Evolutionary conservation across 2,797 vertebrate genomes (phyloP).

Genomic region (Rhynchotus rufescens): DNA sequence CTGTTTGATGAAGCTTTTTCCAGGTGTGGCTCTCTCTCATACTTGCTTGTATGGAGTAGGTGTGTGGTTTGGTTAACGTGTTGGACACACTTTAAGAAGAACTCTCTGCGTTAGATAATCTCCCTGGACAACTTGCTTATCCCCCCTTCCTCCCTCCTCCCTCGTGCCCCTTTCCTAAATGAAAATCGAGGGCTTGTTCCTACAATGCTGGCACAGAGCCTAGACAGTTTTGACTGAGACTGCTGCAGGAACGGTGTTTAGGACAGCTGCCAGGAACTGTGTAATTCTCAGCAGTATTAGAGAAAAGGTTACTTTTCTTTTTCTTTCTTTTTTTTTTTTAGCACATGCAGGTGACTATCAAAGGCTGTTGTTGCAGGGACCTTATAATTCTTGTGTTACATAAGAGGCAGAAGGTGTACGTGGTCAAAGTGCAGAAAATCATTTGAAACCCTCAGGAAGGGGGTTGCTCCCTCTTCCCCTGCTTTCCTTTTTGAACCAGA

Average conservation of each 20-base stretch:
- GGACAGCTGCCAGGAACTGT: constrained; percentile 61
- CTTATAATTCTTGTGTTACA: background rate
- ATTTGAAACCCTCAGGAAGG: background rate
- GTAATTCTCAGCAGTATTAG: constrained; percentile 37
- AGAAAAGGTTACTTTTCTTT: constrained; percentile 40
- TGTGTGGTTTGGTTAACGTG: background rate
- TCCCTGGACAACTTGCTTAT: constrained; percentile 17
- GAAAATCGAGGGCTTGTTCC: constrained; percentile 48
- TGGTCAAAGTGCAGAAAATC: background rate
- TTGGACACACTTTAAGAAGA: background rate
- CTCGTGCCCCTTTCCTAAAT: constrained; percentile 25
- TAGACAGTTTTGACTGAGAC: constrained; percentile 52
- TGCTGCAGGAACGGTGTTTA: constrained; percentile 42
- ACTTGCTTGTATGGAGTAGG: background rate
- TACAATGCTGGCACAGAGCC: constrained; percentile 62
- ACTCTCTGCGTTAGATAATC: constrained; percentile 18
- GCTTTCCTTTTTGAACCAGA: background rate
- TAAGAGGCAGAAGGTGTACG: background rate
- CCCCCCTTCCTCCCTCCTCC: background rate
- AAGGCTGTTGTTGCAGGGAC: background rate
- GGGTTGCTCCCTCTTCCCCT: background rate
- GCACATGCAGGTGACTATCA: constrained; percentile 37
- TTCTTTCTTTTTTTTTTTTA: background rate
- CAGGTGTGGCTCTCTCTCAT: background rate
- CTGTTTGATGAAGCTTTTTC: background rate